phyloP scores from a whole-genome alignment of 92 coral and sea anemone species.

The Porites divaricata region DNA sequence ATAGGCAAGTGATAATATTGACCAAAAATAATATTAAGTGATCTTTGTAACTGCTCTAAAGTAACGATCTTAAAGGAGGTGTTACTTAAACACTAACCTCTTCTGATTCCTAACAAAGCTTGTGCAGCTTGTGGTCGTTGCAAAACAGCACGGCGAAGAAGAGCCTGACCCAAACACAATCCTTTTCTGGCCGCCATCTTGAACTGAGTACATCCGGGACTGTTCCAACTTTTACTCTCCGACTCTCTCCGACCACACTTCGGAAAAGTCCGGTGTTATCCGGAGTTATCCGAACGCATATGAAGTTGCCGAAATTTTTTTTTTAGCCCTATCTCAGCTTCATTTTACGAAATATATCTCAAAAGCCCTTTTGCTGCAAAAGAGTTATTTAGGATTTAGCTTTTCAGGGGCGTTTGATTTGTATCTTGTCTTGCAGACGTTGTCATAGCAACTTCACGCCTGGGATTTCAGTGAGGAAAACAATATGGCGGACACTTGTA shows the following conservation, averaged over 20 bases:
- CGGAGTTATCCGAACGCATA: neutral
- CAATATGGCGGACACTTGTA: slow-evolving; percentile 45
- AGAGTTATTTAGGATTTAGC: neutral
- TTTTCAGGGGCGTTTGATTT: neutral
- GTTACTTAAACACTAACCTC: slow-evolving; percentile 11
- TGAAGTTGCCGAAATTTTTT: neutral
- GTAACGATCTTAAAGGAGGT: no score
- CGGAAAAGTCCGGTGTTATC: slow-evolving; percentile 13
- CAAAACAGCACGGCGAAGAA: slow-evolving; percentile 44
- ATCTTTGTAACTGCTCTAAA: no score
- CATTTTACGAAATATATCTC: neutral
- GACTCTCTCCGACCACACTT: neutral
- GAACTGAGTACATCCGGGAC: slow-evolving; percentile 35
- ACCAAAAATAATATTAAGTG: no score
- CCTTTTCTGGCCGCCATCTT: slow-evolving; percentile 87
- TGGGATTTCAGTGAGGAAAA: slow-evolving; percentile 21
- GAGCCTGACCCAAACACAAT: slow-evolving; percentile 41
- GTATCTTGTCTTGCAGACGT: neutral
- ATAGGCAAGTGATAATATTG: no score
- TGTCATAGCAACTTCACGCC: slow-evolving; percentile 40
- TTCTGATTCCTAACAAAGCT: slow-evolving; percentile 34
- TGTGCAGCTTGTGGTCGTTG: slow-evolving; percentile 28
- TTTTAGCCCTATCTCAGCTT: neutral
- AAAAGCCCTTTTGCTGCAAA: neutral
- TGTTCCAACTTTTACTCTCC: neutral